Percentiles rank a stretch among this genome's conserved stretches.
Evolutionary conservation across 2,113 vertebrate species (phyloP).

Genomic region (Bothrops jararaca): DNA sequence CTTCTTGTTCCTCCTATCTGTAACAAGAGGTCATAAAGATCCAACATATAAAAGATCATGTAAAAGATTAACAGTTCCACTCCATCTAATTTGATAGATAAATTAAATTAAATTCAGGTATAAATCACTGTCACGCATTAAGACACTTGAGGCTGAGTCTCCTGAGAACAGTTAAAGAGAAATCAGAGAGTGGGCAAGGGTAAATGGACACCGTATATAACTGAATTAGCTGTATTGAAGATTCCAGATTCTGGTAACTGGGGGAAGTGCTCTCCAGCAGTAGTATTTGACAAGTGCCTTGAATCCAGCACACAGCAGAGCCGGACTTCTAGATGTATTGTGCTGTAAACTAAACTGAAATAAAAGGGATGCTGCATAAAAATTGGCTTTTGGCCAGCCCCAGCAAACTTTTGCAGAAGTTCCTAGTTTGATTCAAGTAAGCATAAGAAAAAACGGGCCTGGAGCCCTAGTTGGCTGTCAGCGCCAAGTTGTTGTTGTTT

Average conservation of each 20-base stretch:
- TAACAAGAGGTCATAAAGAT: slow-evolving; percentile 15
- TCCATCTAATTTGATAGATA: slow-evolving; percentile 81
- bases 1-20: not conserved
- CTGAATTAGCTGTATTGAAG: not conserved
- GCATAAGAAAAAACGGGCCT: not conserved
- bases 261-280: not conserved
- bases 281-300: not conserved
- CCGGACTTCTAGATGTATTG: too few species aligned
- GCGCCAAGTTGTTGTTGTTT: not conserved
- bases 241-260: not conserved
- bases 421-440: not conserved
- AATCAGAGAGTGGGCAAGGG: slow-evolving; percentile 17
- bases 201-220: not conserved
- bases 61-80: slow-evolving; percentile 64
- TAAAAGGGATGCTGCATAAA: not conserved
- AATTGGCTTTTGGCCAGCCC: not conserved
- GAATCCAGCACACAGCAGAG: not conserved
- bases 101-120: slow-evolving; percentile 80
- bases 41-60: slow-evolving; percentile 71
- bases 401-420: not conserved
- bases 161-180: slow-evolving; percentile 63
- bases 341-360: not conserved
- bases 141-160: slow-evolving; percentile 77
- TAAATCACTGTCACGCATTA: slow-evolving; percentile 77
- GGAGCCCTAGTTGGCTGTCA: not conserved